These are phyloP conservation scores for Chironomus striatipennis DNA, from an alignment of 1,140 invertebrate genomes.

Conservation along the genomic window DNA sequence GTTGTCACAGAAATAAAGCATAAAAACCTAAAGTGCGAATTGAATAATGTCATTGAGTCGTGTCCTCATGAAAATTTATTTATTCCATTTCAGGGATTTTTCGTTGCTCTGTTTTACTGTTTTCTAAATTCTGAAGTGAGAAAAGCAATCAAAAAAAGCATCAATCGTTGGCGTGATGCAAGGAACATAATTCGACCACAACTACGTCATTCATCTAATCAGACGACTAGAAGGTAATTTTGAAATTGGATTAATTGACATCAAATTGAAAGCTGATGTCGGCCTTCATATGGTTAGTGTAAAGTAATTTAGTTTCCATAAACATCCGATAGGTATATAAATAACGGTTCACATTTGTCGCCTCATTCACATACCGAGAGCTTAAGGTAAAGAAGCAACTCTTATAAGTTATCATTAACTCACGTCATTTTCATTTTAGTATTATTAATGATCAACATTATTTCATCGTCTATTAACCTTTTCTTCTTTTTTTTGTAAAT, in stretches of 20 bases:
- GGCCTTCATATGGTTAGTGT: no score
- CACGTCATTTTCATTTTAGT: no score
- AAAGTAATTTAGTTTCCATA: slow-evolving; percentile 26
- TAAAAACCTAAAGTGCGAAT: not conserved
- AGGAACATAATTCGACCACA: slow-evolving; percentile 51
- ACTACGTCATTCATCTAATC: slow-evolving; percentile 43
- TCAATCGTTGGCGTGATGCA: slow-evolving; percentile 66
- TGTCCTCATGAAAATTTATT: not conserved
- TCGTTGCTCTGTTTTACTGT: slow-evolving; percentile 81
- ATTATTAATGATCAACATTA: no score
- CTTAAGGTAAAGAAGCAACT: slow-evolving; percentile 55
- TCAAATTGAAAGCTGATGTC: no score
- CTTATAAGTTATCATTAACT: no score
- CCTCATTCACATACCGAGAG: slow-evolving; percentile 69
- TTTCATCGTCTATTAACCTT: no score
- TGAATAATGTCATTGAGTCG: no score
- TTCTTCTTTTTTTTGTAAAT: slow-evolving; percentile 17
- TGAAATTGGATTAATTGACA: slow-evolving; percentile 33
- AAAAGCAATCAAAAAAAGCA: slow-evolving; percentile 70
- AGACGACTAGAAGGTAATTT: slow-evolving; percentile 33
- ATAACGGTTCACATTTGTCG: slow-evolving; percentile 57
- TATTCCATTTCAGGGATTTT: slow-evolving; percentile 50
- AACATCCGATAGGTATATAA: slow-evolving; percentile 41
- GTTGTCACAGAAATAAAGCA: no score
- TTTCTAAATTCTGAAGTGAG: slow-evolving; percentile 89